A percentile compares a stretch with the other conserved stretches of the same genome.
Conservation (phyloP, 2,797 vertebrate genomes). For the Argentina silus region DNA sequence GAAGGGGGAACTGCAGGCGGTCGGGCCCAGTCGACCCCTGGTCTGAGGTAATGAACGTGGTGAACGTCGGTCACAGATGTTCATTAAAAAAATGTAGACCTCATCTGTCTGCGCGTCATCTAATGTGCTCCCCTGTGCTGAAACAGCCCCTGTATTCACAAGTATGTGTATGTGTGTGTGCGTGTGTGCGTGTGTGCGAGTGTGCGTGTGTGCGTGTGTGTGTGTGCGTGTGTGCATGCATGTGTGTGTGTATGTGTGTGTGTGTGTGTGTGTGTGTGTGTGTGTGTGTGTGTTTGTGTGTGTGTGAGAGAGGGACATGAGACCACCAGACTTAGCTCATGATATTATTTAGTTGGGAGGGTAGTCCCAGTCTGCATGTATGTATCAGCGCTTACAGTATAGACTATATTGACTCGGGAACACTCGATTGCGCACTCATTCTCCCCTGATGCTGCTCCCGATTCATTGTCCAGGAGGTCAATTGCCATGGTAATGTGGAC, state of each 20-base stretch:
- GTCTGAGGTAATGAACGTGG: neutral
- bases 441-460: too few species aligned
- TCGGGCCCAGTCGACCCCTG: neutral
- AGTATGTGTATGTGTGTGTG: neutral
- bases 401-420: too few species aligned
- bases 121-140: neutral
- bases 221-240: neutral
- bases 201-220: neutral
- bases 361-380: too few species aligned
- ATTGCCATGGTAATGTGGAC: too few species aligned
- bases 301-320: too few species aligned
- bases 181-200: too few species aligned
- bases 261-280: neutral
- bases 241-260: neutral
- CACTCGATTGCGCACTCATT: too few species aligned
- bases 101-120: neutral
- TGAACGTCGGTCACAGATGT: neutral
- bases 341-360: too few species aligned
- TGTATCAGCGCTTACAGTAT: too few species aligned
- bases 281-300: too few species aligned
- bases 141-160: neutral
- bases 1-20: neutral
- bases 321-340: too few species aligned
- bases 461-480: constrained; percentile 1
- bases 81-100: neutral